Evolutionary conservation across 2,888 invertebrate genomes (phyloP).

Genomic region (Norana najaformis): DNA sequence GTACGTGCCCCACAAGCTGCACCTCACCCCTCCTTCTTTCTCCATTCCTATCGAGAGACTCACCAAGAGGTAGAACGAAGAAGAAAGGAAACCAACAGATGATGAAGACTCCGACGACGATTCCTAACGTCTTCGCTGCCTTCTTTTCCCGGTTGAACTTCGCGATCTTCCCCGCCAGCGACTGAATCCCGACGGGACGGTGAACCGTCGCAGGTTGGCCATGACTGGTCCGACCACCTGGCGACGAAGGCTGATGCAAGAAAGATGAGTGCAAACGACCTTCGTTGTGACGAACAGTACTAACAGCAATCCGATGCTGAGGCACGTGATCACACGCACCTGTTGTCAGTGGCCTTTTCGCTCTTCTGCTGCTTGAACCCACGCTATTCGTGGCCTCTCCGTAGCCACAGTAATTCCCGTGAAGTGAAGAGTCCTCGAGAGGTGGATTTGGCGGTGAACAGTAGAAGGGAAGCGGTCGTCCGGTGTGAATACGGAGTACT

Average conservation of each 20-base stretch:
- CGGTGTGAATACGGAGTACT: slow-evolving; percentile 57
- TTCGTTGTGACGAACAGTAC: slow-evolving; percentile 27
- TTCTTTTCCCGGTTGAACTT: slow-evolving; percentile 70
- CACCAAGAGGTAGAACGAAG: slow-evolving; percentile 71
- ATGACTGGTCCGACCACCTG: neutral
- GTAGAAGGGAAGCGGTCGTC: slow-evolving; percentile 35
- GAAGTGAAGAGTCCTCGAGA: neutral
- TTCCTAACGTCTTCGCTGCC: slow-evolving; percentile 72
- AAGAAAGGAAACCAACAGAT: slow-evolving; percentile 75
- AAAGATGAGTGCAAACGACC: slow-evolving; percentile 35
- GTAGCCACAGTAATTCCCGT: neutral
- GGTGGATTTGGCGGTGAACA: neutral
- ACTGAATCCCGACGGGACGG: slow-evolving; percentile 33
- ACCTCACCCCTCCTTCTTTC: no score
- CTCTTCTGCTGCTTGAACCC: neutral
- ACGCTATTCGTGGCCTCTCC: neutral
- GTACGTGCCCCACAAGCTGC: neutral
- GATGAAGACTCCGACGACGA: slow-evolving; percentile 72
- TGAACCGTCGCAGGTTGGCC: neutral
- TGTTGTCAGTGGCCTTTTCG: slow-evolving; percentile 29
- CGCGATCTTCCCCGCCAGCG: slow-evolving; percentile 61
- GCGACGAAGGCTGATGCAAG: neutral
- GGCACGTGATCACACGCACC: neutral
- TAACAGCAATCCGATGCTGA: neutral
- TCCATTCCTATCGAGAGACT: slow-evolving; percentile 29